These are phyloP conservation scores for Spea bombifrons DNA, from an alignment of 2,113 vertebrate genomes.

Conservation along the genomic window DNA sequence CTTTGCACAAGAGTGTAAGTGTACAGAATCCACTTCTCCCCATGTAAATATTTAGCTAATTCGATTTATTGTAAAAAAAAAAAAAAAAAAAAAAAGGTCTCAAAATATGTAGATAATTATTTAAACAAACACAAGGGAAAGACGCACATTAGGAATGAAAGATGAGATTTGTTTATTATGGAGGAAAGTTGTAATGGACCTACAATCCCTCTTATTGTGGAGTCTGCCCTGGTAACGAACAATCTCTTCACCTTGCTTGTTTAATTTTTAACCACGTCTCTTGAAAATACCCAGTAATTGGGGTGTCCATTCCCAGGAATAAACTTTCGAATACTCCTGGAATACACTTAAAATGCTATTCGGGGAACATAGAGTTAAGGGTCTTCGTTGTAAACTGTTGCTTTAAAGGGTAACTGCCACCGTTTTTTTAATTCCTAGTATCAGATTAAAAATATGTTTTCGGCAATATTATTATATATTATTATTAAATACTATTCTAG, in stretches of 20 bases:
- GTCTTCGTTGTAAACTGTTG: too few species aligned
- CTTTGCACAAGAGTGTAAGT: neutral
- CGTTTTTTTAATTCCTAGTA: too few species aligned
- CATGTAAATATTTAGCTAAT: slow-evolving; percentile 11
- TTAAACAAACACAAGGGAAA: slow-evolving; percentile 17
- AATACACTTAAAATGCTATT: too few species aligned
- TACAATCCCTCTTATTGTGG: neutral
- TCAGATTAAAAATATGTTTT: too few species aligned
- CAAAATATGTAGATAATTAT: slow-evolving; percentile 33
- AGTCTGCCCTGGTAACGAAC: neutral
- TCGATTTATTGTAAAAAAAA: slow-evolving; percentile 9
- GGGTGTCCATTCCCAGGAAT: too few species aligned
- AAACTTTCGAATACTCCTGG: too few species aligned
- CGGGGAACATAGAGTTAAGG: too few species aligned
- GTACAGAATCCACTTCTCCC: neutral
- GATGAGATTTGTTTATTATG: slow-evolving; percentile 2
- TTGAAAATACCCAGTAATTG: too few species aligned
- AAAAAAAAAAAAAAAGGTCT: too few species aligned
- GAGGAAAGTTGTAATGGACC: neutral
- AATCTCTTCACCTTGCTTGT: neutral
- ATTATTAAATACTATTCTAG: too few species aligned
- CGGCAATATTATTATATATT: too few species aligned
- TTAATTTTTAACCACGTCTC: neutral
- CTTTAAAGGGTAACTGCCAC: too few species aligned
- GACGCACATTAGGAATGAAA: slow-evolving; percentile 1